Evolutionary conservation across 1,140 invertebrate genomes (phyloP), one percentile per base, ranked within the genome.

Genomic region (Ridgeia piscesae): DNA sequence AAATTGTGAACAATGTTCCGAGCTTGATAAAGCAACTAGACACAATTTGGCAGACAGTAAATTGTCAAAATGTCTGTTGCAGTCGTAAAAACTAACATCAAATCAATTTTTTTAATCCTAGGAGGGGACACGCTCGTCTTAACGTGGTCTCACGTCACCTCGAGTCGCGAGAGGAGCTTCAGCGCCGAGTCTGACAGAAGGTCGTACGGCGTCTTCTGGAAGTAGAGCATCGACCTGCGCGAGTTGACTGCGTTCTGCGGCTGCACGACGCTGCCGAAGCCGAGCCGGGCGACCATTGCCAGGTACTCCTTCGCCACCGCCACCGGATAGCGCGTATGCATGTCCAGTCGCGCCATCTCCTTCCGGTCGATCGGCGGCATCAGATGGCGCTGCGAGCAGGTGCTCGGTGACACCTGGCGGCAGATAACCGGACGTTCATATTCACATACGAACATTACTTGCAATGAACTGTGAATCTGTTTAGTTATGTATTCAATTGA

Each of bases 141-240:
- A n/a, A n/a, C n/a, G n/a, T n/a, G n/a, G n/a, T n/a, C n/a, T n/a
- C n/a, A n/a, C n/a, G n/a, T n/a, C n/a, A n/a, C n/a, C 89, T 90
- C 34, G 21, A 90, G 89, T n/a, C 89, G 11, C 17, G 2, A 6
- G 34, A 90, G 33, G 4, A 90, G 89, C 34, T 90, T 90, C 34
- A 34, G 89, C 6, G 89, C 89, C 89, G 34, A 34, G 0, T 34
- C 33, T 2, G 89, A 34, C 14, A 90, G 89, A 14, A 34, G 33
- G 31, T 90, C 89, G 89, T 90, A 90, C 6, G 89, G 89, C 89
- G 35, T 34, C 89, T 90, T 90, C 34, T 90, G 33, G 89, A 90
- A 90, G 58, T 77, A 31, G 89, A 33, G 17, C 17, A 90, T 90
- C 1, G 89, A 90, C 31, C 89, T 27, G 89, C 89, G 89, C 11